phyloP scores from a whole-genome alignment of 2,113 vertebrate species.

The Glaucidium brasilianum region DNA sequence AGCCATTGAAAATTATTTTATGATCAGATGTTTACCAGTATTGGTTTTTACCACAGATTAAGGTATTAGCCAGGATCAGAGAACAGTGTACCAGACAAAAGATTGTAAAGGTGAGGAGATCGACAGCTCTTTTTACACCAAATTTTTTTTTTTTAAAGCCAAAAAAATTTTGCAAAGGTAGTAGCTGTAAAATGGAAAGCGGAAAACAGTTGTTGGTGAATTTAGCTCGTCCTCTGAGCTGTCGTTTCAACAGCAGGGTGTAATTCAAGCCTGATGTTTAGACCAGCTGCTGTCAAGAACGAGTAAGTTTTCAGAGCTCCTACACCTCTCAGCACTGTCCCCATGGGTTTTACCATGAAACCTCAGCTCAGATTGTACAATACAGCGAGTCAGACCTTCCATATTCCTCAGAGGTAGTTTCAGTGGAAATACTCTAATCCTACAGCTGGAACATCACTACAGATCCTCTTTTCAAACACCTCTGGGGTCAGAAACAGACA shows the following conservation, averaged over 20 bases:
- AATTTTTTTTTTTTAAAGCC: not conserved
- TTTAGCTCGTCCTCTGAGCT: not conserved
- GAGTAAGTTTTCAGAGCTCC: not conserved
- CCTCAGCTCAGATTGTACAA: not conserved
- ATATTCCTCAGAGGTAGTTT: not conserved
- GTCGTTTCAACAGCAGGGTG: not conserved
- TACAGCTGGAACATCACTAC: not conserved
- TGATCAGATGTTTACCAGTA: not conserved
- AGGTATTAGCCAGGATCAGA: not conserved
- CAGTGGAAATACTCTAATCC: not conserved
- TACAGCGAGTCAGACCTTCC: not conserved
- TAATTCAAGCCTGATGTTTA: not conserved
- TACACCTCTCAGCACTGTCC: not conserved
- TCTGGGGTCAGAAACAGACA: not conserved
- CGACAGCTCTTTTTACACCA: not conserved
- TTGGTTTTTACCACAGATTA: not conserved
- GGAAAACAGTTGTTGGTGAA: not conserved
- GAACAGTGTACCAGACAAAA: not conserved
- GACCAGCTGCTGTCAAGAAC: not conserved
- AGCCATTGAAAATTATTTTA: not conserved
- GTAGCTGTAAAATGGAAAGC: not conserved
- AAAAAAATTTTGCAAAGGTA: not conserved
- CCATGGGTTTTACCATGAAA: not conserved
- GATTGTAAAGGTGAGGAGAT: not conserved
- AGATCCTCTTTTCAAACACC: not conserved